Evolutionary conservation across 92 coral and sea anemone genomes (phyloP).

Genomic region (Paramuricea clavata): DNA sequence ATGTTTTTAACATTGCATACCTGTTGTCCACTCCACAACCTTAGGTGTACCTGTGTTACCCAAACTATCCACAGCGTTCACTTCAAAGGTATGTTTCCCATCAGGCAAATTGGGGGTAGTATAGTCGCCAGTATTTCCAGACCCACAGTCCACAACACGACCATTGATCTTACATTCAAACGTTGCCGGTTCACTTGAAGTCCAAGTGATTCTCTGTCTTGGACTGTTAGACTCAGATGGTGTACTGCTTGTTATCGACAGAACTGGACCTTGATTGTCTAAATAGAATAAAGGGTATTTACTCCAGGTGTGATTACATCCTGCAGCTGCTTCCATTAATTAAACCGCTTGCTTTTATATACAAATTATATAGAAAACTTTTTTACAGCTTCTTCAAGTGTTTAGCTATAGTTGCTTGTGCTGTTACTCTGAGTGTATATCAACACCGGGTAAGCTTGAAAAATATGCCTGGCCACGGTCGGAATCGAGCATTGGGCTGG

Average conservation of each 20-base stretch:
- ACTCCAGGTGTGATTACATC: too few relatives aligned
- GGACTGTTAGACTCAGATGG: neutral
- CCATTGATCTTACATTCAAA: constrained; percentile 18
- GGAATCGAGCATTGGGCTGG: too few relatives aligned
- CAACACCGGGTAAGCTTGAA: too few relatives aligned
- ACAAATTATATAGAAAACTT: too few relatives aligned
- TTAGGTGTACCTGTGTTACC: constrained; percentile 12
- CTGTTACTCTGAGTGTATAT: too few relatives aligned
- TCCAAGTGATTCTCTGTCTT: constrained; percentile 14
- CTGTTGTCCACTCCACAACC: constrained; percentile 11
- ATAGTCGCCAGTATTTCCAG: neutral
- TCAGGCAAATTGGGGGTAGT: neutral
- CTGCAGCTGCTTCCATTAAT: too few relatives aligned
- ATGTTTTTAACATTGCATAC: neutral
- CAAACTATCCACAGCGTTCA: constrained; percentile 18
- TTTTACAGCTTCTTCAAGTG: too few relatives aligned
- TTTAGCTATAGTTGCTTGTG: too few relatives aligned
- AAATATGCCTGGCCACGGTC: too few relatives aligned
- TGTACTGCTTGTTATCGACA: neutral
- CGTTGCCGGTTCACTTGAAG: neutral
- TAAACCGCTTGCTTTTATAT: too few relatives aligned
- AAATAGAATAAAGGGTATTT: too few relatives aligned
- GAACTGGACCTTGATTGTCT: too few relatives aligned
- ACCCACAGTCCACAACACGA: neutral
- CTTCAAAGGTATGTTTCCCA: constrained; percentile 23